These are phyloP conservation scores for Periophthalmodon schlosseri DNA, from an alignment of 2,113 vertebrate species.

Conservation along the genomic window DNA sequence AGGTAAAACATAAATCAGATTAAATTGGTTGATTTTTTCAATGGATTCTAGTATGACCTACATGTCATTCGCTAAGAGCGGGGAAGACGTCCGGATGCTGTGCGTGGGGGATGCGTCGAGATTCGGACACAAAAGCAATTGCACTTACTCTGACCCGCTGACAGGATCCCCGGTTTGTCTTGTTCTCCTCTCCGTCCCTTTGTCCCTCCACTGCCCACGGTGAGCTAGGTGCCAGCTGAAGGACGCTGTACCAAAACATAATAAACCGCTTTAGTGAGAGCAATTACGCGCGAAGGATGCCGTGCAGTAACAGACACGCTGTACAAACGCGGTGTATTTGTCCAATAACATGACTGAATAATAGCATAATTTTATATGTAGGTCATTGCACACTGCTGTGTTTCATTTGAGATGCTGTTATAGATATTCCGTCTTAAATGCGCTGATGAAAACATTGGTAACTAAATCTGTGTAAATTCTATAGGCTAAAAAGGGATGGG, in stretches of 20 bases:
- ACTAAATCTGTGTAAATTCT: neutral
- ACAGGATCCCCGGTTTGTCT: neutral
- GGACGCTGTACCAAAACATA: neutral
- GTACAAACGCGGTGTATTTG: neutral
- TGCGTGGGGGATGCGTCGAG: conserved; percentile 1
- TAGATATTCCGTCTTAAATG: neutral
- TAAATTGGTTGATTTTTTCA: neutral
- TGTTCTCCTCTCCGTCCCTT: neutral
- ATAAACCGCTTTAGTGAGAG: neutral
- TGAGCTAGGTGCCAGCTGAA: neutral
- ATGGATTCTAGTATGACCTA: rapidly evolving
- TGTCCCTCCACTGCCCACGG: neutral
- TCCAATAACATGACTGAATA: neutral
- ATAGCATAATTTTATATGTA: neutral
- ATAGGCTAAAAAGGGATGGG: too few species aligned
- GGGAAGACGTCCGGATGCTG: neutral
- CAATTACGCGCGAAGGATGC: neutral
- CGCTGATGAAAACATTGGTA: neutral
- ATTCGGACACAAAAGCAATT: neutral
- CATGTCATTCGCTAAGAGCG: neutral
- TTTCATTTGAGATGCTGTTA: neutral
- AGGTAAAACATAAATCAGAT: neutral
- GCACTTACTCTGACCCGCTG: conserved; percentile 10
- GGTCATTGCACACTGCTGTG: neutral
- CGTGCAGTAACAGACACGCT: neutral